phyloP scores from a whole-genome alignment of 2,113 vertebrate species.

The Macquaria ambigua region DNA sequence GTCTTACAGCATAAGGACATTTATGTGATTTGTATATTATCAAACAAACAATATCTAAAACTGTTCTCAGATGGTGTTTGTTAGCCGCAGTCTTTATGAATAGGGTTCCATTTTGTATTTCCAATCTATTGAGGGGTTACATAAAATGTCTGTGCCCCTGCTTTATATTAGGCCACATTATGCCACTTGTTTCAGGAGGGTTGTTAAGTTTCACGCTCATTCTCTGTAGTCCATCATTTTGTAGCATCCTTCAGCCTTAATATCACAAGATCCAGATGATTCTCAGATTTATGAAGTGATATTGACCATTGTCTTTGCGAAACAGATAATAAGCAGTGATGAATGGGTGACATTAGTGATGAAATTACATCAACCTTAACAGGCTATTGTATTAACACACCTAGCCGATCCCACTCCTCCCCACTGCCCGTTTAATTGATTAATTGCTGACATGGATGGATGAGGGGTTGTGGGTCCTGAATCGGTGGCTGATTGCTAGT shows the following conservation, averaged over 20 bases:
- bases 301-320: constrained; percentile 80
- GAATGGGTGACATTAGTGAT: constrained; percentile 81
- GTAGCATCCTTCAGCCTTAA: constrained; percentile 60
- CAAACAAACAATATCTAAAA: constrained; percentile 2
- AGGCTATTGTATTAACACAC: constrained; percentile 82
- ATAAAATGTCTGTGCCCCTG: not conserved
- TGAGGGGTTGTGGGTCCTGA: constrained; percentile 77
- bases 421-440: constrained; percentile 81
- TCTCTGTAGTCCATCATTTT: constrained; percentile 60
- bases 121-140: not conserved
- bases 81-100: constrained; percentile 7
- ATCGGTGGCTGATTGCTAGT: constrained; percentile 81
- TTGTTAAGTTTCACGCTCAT: constrained; percentile 41
- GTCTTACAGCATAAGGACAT: not conserved
- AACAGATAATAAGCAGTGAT: constrained; percentile 80
- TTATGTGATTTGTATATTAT: constrained; percentile 22
- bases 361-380: constrained; percentile 83
- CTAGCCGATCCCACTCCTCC: constrained; percentile 71
- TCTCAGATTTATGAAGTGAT: constrained; percentile 77
- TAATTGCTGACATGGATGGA: constrained; percentile 82
- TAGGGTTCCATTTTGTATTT: not conserved
- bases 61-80: constrained; percentile 16
- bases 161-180: constrained; percentile 12
- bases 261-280: constrained; percentile 64
- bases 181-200: constrained; percentile 18